These are phyloP conservation scores for Halcyon smyrnensis DNA, from an alignment of 2,797 vertebrate genomes.

Conservation along the genomic window DNA sequence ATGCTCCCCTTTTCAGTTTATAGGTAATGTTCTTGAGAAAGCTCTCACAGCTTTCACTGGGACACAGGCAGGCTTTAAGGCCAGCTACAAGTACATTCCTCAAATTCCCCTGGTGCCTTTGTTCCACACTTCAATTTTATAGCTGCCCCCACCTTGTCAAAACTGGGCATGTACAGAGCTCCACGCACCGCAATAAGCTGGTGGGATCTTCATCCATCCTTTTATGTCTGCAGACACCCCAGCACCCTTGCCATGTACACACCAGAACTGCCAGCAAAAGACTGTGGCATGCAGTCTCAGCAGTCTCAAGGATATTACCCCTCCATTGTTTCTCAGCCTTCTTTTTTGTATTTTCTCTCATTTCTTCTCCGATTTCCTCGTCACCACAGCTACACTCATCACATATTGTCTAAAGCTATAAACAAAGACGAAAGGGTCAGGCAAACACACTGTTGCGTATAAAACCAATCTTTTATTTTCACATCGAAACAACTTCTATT, in stretches of 20 bases:
- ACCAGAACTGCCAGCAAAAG: not conserved
- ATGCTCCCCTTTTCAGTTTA: not conserved
- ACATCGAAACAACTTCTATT: conserved; percentile 1
- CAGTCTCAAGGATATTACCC: not conserved
- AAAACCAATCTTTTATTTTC: conserved; percentile 52
- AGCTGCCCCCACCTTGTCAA: not conserved
- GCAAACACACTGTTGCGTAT: not conserved
- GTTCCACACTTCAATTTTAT: not conserved
- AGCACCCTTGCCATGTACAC: not conserved
- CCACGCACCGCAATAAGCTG: not conserved
- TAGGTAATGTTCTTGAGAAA: not conserved
- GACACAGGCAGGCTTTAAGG: not conserved
- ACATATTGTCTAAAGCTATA: not conserved
- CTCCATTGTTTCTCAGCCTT: not conserved
- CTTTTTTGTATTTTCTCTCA: not conserved
- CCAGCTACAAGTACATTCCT: not conserved
- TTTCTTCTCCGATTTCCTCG: not conserved
- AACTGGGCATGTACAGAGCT: not conserved
- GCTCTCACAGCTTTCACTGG: not conserved
- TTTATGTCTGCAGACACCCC: not conserved
- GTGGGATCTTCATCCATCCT: not conserved
- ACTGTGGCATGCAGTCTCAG: not conserved
- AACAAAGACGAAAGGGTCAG: not conserved
- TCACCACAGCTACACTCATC: not conserved
- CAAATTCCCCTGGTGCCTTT: not conserved